These are phyloP conservation scores for Philypnodon macrostomus DNA, from an alignment of 2,797 vertebrate species.

Conservation along the genomic window DNA sequence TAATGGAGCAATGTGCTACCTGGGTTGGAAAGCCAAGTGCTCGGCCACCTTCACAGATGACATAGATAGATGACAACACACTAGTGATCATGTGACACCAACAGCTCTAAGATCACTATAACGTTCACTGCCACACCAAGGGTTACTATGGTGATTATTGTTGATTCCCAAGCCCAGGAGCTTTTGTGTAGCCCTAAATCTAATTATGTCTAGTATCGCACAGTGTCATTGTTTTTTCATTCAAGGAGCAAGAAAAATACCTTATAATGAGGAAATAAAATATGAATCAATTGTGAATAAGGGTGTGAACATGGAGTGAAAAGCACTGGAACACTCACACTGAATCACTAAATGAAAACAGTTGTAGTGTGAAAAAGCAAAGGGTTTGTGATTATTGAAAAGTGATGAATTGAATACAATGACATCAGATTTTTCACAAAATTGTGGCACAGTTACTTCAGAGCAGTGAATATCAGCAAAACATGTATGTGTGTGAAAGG, in stretches of 20 bases:
- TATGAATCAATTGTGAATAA: slow-evolving; percentile 10
- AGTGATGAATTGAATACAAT: neutral
- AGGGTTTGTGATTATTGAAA: slow-evolving; percentile 6
- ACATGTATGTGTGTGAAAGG: too few species aligned
- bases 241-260: slow-evolving; percentile 5
- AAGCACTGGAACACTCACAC: neutral
- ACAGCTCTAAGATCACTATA: slow-evolving; percentile 35
- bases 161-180: slow-evolving; percentile 34
- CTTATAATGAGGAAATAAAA: slow-evolving; percentile 4
- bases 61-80: slow-evolving; percentile 58
- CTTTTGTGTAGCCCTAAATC: slow-evolving; percentile 51
- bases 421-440: too few species aligned
- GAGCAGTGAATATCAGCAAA: too few species aligned
- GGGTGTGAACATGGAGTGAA: neutral
- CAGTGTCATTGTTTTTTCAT: slow-evolving; percentile 39
- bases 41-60: slow-evolving; percentile 31
- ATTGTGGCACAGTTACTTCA: too few species aligned
- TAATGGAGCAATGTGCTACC: slow-evolving; percentile 59
- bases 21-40: slow-evolving; percentile 38
- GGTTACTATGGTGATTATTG: slow-evolving; percentile 59
- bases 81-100: slow-evolving; percentile 44
- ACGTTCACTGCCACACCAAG: slow-evolving; percentile 28
- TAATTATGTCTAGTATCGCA: slow-evolving; percentile 41
- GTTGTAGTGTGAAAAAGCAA: slow-evolving; percentile 4
- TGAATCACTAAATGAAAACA: slow-evolving; percentile 7